phyloP scores from a whole-genome alignment of 1,140 invertebrate genomes.

The Triops cancriformis region DNA sequence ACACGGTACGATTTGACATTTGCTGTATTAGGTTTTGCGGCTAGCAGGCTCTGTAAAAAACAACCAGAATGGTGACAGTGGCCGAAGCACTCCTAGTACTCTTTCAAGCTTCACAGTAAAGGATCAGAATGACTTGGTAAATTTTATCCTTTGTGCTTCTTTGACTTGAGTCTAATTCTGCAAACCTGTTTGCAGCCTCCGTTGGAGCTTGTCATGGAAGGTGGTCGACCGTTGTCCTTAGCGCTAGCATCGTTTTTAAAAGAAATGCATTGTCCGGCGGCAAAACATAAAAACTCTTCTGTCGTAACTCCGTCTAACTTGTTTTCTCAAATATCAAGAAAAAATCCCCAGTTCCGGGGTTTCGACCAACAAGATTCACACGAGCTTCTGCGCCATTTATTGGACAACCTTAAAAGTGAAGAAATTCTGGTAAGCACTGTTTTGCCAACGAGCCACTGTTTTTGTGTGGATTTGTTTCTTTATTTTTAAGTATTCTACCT shows the following conservation, averaged over 20 bases:
- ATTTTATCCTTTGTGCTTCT: not conserved
- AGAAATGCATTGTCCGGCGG: constrained; percentile 51
- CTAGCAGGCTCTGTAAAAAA: constrained; percentile 19
- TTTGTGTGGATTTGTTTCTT: no score
- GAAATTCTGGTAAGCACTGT: constrained; percentile 42
- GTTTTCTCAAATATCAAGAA: constrained; percentile 63
- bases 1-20: no score
- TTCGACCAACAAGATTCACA: constrained; percentile 94
- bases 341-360: constrained; percentile 76
- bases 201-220: constrained; percentile 39
- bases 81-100: constrained; percentile 22
- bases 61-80: not conserved
- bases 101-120: constrained; percentile 35
- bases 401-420: constrained; percentile 68
- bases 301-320: constrained; percentile 61
- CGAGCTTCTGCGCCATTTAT: constrained; percentile 78
- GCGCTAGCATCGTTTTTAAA: constrained; percentile 57
- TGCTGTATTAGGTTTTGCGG: constrained; percentile 15
- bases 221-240: constrained; percentile 59
- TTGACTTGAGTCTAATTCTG: constrained; percentile 31
- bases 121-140: not conserved
- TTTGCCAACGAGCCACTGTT: not conserved
- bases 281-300: constrained; percentile 40
- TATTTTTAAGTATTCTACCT: no score
- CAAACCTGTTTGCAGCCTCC: constrained; percentile 42